Evolutionary conservation across 2,797 vertebrate genomes (phyloP), one percentile per base, ranked within the genome.

Genomic region (Xiphophorus birchmanni): DNA sequence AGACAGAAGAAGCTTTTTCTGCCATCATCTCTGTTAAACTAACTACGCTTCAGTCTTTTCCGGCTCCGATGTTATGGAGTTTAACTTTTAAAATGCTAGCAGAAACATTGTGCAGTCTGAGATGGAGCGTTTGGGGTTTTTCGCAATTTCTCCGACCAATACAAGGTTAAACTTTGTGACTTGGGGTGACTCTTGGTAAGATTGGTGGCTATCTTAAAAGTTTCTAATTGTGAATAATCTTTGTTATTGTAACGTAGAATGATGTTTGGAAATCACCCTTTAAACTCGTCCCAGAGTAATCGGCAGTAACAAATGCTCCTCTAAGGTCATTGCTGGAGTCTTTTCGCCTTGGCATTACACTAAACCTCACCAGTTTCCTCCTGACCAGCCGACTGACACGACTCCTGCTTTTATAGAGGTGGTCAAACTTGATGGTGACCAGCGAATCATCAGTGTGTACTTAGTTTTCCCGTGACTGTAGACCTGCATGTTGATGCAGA

Each of bases 401-500:
- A 52, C 50, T 23, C 50, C 21, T 54, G 52, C 8, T 10, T 54
- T 23, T 54, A 54, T 10, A 26, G 8, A 54, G 52, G 54, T 56
- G 54, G 26, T 56, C 54, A n/a, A n/a, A n/a, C 54, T n/a, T 56
- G 54, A 2, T 6, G 58, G 12, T 60, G 29, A 32, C n/a, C 58
- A 60, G n/a, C 2, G 6, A 60, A 29, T 32, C 29, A 35, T 32
- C 58, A 60, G 29, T 35, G 29, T 60, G 58, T 3, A 29, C 7
- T 58, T 12, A n/a, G 18, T 56, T 56, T 56, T 56, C 52, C 52
- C 23, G 1, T 26, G 52, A 56, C 52, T 56, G 26, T 58, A 58
- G 54, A 74, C 71, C 56, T 74, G 72, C 56, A 73, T 77, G n/a
- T 45, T 72, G 77, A 85, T 82, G 84, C 26, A 83, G 7, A 56